Evolutionary conservation across 2,888 invertebrate species (phyloP).

Genomic region (Metallyticus violacea): DNA sequence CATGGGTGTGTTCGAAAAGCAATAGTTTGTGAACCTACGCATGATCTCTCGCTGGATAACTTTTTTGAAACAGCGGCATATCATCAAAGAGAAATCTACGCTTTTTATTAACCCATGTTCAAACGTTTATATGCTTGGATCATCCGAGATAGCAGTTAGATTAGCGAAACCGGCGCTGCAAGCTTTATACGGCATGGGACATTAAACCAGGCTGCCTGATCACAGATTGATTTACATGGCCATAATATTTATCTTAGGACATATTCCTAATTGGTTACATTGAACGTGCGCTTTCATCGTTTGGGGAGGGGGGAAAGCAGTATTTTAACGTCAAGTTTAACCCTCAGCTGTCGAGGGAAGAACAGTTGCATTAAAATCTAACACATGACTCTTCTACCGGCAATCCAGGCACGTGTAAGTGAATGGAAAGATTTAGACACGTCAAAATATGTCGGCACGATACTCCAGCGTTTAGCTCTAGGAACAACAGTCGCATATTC

Average conservation of each 20-base stretch:
- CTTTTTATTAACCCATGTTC: neutral
- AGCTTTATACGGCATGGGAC: no score
- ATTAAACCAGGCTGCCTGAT: neutral
- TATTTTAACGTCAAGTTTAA: neutral
- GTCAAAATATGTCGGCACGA: no score
- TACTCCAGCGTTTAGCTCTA: no score
- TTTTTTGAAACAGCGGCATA: neutral
- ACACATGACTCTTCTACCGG: no score
- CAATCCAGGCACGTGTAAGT: no score
- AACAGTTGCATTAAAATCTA: no score
- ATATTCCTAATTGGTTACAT: neutral
- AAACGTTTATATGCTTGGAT: neutral
- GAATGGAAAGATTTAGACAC: no score
- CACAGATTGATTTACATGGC: neutral
- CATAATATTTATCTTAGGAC: neutral
- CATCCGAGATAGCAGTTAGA: neutral
- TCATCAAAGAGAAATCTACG: no score
- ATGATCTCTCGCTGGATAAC: neutral
- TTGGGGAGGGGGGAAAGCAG: no score
- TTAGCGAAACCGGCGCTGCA: neutral
- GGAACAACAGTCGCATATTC: no score
- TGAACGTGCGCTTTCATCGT: neutral
- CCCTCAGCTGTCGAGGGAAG: no score
- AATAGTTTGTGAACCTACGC: neutral
- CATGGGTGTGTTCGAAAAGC: neutral